Percentiles rank a stretch among this genome's conserved stretches.
phyloP scores from a whole-genome alignment of 2,888 invertebrate species.

The Pinctada fucata region DNA sequence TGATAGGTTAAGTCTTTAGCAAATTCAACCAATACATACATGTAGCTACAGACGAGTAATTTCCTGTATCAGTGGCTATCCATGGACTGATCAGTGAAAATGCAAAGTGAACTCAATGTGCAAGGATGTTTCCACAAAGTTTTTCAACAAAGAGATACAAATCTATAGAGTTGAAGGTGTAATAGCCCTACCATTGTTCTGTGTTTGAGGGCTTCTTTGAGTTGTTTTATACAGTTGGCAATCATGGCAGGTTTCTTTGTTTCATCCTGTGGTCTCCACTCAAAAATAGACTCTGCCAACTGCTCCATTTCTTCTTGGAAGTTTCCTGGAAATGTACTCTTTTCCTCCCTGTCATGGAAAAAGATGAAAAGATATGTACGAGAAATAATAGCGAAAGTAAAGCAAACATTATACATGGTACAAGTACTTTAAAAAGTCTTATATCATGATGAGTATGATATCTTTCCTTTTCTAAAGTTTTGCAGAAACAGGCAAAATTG shows the following conservation, averaged over 20 bases:
- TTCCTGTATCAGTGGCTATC: no score
- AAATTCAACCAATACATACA: no score
- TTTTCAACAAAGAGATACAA: no score
- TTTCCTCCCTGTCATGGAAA: constrained; percentile 57
- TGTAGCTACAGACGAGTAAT: no score
- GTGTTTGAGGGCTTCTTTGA: constrained; percentile 52
- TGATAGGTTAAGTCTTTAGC: no score
- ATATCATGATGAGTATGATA: neutral
- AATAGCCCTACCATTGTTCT: constrained; percentile 62
- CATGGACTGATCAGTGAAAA: no score
- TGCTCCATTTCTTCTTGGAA: constrained; percentile 58
- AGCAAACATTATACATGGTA: neutral
- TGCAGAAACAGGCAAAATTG: no score
- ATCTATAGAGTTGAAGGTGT: no score
- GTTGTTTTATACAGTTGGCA: constrained; percentile 53
- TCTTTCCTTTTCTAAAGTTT: no score
- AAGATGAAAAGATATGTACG: neutral
- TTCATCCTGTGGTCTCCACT: constrained; percentile 60
- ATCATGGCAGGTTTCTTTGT: constrained; percentile 52
- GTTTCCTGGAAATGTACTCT: constrained; percentile 45
- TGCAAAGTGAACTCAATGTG: no score
- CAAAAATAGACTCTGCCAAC: constrained; percentile 57
- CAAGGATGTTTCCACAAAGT: no score
- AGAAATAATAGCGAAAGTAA: neutral
- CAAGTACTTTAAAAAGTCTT: neutral